A percentile compares a stretch with the other conserved stretches of the same genome.
phyloP scores from a whole-genome alignment of 2,797 vertebrate species.

The Malurus splendens region DNA sequence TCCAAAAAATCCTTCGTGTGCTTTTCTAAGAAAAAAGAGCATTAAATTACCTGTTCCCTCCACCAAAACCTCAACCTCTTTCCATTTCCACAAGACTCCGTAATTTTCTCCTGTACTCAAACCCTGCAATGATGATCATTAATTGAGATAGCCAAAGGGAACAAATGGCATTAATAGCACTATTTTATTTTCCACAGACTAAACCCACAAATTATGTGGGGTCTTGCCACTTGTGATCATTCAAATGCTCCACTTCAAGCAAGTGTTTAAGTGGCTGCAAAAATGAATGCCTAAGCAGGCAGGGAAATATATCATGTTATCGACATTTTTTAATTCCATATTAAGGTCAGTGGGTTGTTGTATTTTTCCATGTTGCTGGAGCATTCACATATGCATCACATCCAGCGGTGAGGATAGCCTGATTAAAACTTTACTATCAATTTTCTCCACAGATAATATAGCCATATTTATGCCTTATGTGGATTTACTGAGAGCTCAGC shows the following conservation, averaged over 20 bases:
- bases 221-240: background rate
- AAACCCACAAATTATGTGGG: background rate
- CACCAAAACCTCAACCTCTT: background rate
- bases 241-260: background rate
- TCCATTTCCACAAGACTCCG: background rate
- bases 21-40: background rate
- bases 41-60: background rate
- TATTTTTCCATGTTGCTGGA: background rate
- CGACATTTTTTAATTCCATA: background rate
- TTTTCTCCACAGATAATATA: background rate
- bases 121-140: background rate
- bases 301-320: background rate
- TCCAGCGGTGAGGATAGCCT: background rate
- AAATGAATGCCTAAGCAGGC: background rate
- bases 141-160: background rate
- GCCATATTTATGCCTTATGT: background rate
- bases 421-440: background rate
- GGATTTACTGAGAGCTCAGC: background rate
- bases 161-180: background rate
- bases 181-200: background rate
- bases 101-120: background rate
- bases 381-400: background rate
- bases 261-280: background rate
- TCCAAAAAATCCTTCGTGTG: background rate
- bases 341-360: background rate